Conservation (phyloP, 1,140 invertebrate genomes). For the Trigoniulus corallinus region DNA sequence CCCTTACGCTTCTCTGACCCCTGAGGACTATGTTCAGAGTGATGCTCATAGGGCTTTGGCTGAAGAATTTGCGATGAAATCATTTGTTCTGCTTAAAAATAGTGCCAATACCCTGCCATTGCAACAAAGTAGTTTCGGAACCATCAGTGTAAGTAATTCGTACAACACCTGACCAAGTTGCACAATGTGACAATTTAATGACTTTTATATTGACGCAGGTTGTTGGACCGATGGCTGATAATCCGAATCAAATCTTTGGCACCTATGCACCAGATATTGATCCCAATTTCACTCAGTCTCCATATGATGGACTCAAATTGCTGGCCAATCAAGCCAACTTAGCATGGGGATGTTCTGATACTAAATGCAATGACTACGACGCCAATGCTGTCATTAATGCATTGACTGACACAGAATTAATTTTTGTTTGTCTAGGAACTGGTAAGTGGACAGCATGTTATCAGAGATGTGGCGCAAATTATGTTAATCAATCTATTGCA, state of each 20-base stretch:
- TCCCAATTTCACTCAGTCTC: slow-evolving; percentile 18
- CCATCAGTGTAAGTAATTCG: slow-evolving; percentile 8
- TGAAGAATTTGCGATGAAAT: slow-evolving; percentile 17
- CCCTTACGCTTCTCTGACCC: slow-evolving; percentile 15
- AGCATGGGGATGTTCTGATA: slow-evolving; percentile 17
- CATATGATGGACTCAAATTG: slow-evolving; percentile 15
- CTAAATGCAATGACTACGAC: slow-evolving; percentile 17
- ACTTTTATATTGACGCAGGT: slow-evolving; percentile 9
- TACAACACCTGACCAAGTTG: not conserved
- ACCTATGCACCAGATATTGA: slow-evolving; percentile 19
- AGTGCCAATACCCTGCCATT: slow-evolving; percentile 14
- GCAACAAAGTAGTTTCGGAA: not conserved
- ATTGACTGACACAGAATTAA: slow-evolving; percentile 17
- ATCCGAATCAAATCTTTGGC: slow-evolving; percentile 22
- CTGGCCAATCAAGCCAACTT: slow-evolving; percentile 14
- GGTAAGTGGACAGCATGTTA: slow-evolving; percentile 20
- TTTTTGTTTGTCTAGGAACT: slow-evolving; percentile 25
- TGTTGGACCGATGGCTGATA: slow-evolving; percentile 25
- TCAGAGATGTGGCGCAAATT: too few species aligned
- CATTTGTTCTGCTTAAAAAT: slow-evolving; percentile 23
- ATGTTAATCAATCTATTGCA: too few species aligned
- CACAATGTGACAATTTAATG: not conserved
- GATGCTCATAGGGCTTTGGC: slow-evolving; percentile 16
- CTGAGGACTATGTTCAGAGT: slow-evolving; percentile 17
- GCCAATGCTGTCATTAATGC: slow-evolving; percentile 13